Percentiles rank a stretch among this genome's conserved stretches.
Evolutionary conservation across 2,888 invertebrate genomes (phyloP).

Genomic region (Blastobasis adustella): DNA sequence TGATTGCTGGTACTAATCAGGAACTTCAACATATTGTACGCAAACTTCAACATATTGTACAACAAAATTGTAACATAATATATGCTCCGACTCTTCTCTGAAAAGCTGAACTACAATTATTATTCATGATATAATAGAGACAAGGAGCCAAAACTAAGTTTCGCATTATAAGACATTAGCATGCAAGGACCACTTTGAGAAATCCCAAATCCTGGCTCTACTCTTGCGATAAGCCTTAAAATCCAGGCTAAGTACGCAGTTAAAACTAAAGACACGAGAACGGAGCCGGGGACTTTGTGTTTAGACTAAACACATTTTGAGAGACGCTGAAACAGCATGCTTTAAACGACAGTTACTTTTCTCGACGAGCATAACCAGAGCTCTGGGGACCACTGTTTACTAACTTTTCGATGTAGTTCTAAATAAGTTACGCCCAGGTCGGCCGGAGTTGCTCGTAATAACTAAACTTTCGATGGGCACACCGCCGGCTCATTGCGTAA

Average conservation of each 20-base stretch:
- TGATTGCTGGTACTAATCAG: background rate
- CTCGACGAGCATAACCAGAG: slow-evolving; percentile 16
- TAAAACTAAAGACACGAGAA: slow-evolving; percentile 23
- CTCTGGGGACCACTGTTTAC: slow-evolving; percentile 15
- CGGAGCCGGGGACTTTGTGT: slow-evolving; percentile 18
- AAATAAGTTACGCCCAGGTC: slow-evolving; percentile 21
- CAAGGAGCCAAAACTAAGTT: background rate
- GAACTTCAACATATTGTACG: background rate
- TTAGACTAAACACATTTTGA: slow-evolving; percentile 26
- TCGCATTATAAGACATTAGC: background rate
- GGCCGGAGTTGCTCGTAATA: background rate
- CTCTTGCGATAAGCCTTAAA: slow-evolving; percentile 16
- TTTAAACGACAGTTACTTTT: slow-evolving; percentile 21
- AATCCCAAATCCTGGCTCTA: slow-evolving; percentile 3
- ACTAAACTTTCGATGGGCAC: background rate
- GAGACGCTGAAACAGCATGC: slow-evolving; percentile 22
- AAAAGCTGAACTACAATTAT: too few relatives aligned
- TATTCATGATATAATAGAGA: background rate
- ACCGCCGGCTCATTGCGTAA: too few relatives aligned
- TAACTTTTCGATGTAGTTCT: slow-evolving; percentile 27
- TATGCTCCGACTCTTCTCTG: too few relatives aligned
- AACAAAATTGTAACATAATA: too few relatives aligned
- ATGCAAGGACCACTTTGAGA: slow-evolving; percentile 2
- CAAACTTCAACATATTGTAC: background rate
- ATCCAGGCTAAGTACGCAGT: slow-evolving; percentile 22